Base-by-base conservation (phyloP, 2,888 invertebrate species). In the Ganaspis brasiliensis region DNA sequence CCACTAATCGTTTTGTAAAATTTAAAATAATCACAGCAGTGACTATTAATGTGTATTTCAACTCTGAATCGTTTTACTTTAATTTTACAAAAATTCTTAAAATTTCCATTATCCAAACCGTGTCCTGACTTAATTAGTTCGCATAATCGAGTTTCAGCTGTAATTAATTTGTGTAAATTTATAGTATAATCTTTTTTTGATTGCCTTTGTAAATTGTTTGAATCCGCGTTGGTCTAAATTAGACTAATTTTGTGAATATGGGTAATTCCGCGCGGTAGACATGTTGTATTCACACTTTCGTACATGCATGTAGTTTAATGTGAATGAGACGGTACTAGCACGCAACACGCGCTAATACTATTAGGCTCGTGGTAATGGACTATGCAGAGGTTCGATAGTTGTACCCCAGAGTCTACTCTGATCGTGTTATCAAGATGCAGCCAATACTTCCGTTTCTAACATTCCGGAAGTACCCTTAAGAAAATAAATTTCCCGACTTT, bases 321-420 rank as follows among this genome's bases (percentile, higher is more conserved):
- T 49, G 79, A 81, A 81, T 73, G 78, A 79, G 81, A 81, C 72
- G 79, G 76, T 72, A 76, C 73, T 73, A 76, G 84, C 81, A 77
- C 75, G 82, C 83, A 76, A 76, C 79, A 77, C 78, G 80, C 83
- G 83, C 84, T 89, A 87, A 89, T 83, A 82, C 77, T 81, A 84
- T 89, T 88, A 88, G 84, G 83, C 81, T 80, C 82, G 82, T 81
- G 82, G 83, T 89, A 89, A 89, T 89, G 85, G 87, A 89, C 85
- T 84, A 85, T 76, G 83, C 85, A 81, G 77, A 82, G 77, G 73
- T 81, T 78, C 79, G 76, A 76, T 81, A 81, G 74, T 81, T 79
- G 75, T 45, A 40, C 73, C 81, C 75, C 70, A 63, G 73, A 81
- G 82, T 77, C 78, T 79, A 83, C 84, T 84, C 83, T 87, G 86